phyloP scores from a whole-genome alignment of 1,140 invertebrate species.

The Fopius arisanus region DNA sequence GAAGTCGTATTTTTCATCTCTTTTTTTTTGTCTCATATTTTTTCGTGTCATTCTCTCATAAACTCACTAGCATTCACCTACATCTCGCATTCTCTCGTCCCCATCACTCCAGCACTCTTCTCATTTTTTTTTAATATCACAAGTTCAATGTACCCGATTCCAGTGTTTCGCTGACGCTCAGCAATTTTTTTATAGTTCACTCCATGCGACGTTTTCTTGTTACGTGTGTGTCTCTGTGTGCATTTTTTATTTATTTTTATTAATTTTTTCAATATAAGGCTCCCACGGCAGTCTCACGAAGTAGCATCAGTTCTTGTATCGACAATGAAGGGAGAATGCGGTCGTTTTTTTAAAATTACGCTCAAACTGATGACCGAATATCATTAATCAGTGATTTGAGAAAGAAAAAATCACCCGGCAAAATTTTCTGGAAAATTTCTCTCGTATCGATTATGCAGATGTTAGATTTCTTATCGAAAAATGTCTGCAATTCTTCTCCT shows the following conservation, averaged over 20 bases:
- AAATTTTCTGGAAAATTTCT: too few species aligned
- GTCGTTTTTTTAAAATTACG: neutral
- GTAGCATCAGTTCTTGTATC: slow-evolving; percentile 50
- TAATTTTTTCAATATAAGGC: slow-evolving; percentile 42
- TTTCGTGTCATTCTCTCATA: neutral
- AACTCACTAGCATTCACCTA: neutral
- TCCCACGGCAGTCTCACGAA: slow-evolving; percentile 51
- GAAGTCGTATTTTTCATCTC: neutral
- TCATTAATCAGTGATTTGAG: too few species aligned
- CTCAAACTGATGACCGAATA: neutral
- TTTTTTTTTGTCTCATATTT: neutral
- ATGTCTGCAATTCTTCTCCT: too few species aligned
- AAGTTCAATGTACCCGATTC: slow-evolving; percentile 20
- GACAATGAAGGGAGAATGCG: slow-evolving; percentile 26
- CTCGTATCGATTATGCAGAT: too few species aligned
- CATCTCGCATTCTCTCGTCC: slow-evolving; percentile 9
- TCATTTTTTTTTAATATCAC: slow-evolving; percentile 28
- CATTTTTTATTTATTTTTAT: slow-evolving; percentile 30
- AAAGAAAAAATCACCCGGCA: too few species aligned
- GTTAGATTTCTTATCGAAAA: too few species aligned
- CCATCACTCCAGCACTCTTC: neutral
- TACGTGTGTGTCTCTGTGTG: slow-evolving; percentile 19
- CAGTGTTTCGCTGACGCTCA: neutral
- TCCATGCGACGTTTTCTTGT: neutral
- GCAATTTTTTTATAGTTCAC: neutral